A percentile compares a stretch with the other conserved stretches of the same genome.
Conservation (phyloP, 2,113 vertebrate genomes). For the Athene cunicularia region DNA sequence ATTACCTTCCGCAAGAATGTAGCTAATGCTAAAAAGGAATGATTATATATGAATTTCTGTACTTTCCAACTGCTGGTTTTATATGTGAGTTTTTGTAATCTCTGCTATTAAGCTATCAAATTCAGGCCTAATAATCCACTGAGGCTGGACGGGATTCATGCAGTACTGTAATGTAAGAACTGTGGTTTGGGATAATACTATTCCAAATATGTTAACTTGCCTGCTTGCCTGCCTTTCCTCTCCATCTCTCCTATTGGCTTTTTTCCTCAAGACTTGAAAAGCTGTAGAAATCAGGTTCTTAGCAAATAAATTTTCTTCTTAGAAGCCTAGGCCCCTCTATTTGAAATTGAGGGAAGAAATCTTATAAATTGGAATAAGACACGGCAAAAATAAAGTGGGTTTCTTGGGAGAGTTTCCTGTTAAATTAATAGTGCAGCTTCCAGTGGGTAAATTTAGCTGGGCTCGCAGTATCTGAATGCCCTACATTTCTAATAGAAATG, state of each 20-base stretch:
- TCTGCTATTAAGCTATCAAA: conserved; percentile 69
- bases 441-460: not conserved
- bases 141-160: not conserved
- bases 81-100: conserved; percentile 64
- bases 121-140: conserved; percentile 63
- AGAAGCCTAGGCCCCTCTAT: not conserved
- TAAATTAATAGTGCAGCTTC: not conserved
- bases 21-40: conserved; percentile 38
- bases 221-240: not conserved
- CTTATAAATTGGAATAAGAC: not conserved
- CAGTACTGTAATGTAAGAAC: conserved; percentile 38
- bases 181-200: conserved; percentile 46
- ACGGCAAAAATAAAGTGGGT: not conserved
- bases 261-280: not conserved
- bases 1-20: conserved; percentile 55
- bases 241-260: not conserved
- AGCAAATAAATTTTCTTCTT: not conserved
- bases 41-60: conserved; percentile 1
- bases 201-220: conserved; percentile 60
- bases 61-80: not conserved
- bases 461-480: not conserved
- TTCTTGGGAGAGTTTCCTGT: not conserved
- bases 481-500: not conserved
- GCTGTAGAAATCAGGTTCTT: not conserved
- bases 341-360: not conserved